These are phyloP conservation scores for Drosophila kohkoa DNA, from an alignment of 1,140 invertebrate species.

Conservation along the genomic window DNA sequence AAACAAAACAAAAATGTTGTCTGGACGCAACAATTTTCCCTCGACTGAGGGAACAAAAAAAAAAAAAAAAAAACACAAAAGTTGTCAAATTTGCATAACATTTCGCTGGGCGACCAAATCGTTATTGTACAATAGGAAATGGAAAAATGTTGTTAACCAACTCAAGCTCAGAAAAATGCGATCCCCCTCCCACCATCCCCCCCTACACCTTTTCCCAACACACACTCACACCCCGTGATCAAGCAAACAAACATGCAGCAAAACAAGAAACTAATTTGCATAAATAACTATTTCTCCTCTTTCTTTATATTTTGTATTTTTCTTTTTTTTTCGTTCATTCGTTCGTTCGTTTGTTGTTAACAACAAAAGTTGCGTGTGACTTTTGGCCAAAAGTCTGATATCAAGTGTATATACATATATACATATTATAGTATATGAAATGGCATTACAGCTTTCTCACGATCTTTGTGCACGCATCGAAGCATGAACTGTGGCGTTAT, in stretches of 20 bases:
- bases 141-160: conserved; percentile 38
- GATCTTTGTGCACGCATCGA: conserved; percentile 23
- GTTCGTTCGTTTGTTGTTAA: background rate
- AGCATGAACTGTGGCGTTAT: conserved; percentile 5
- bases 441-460: conserved; percentile 40
- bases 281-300: conserved; percentile 23
- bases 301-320: conserved; percentile 2
- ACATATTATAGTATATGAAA: conserved; percentile 29
- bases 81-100: conserved; percentile 49
- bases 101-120: conserved; percentile 35
- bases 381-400: conserved; percentile 26
- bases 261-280: conserved; percentile 45
- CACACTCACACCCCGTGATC: too few relatives aligned
- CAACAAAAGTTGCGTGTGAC: conserved; percentile 42
- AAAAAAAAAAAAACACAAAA: conserved; percentile 18
- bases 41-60: background rate
- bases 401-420: conserved; percentile 1
- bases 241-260: background rate
- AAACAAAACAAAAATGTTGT: conserved; percentile 31
- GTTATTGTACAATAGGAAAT: conserved; percentile 49
- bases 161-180: conserved; percentile 13
- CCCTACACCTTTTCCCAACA: too few relatives aligned
- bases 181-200: background rate
- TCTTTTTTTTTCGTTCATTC: background rate
- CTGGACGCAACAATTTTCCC: conserved; percentile 44